phyloP scores from a whole-genome alignment of 2,113 vertebrate genomes.

The Paradisaea rubra region DNA sequence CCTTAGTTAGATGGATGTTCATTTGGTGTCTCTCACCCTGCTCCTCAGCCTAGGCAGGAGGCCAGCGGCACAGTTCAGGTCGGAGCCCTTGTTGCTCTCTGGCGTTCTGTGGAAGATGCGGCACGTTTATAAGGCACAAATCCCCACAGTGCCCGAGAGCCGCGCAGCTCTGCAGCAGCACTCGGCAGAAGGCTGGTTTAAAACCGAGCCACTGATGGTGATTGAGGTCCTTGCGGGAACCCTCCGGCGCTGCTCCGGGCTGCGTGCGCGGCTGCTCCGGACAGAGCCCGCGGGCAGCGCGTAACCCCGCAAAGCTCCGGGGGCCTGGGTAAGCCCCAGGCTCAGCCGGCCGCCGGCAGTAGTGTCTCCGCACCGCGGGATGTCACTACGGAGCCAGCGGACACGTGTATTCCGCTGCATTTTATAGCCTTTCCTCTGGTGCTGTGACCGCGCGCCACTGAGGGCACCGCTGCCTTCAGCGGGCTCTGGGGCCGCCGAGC shows the following conservation, averaged over 20 bases:
- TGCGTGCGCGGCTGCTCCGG: neutral
- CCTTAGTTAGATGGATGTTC: neutral
- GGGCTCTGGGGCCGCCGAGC: neutral
- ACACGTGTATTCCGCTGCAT: neutral
- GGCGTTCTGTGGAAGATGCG: neutral
- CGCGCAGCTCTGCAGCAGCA: neutral
- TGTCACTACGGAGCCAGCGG: conserved; percentile 25
- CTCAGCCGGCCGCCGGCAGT: neutral
- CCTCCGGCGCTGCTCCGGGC: neutral
- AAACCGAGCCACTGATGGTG: fast-evolving
- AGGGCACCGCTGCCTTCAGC: neutral
- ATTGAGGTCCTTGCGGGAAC: fast-evolving
- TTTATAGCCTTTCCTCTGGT: neutral
- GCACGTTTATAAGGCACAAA: neutral
- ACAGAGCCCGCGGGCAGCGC: fast-evolving
- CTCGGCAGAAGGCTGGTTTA: neutral
- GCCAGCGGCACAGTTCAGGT: neutral
- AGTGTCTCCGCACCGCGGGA: neutral
- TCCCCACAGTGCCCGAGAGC: neutral
- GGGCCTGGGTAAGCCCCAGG: neutral
- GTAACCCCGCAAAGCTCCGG: neutral
- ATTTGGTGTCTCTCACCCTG: neutral
- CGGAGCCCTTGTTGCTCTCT: neutral
- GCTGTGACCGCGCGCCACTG: neutral
- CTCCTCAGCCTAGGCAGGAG: neutral